These are phyloP conservation scores for Amphiprion clarkii DNA, from an alignment of 2,797 vertebrate genomes.

Conservation along the genomic window DNA sequence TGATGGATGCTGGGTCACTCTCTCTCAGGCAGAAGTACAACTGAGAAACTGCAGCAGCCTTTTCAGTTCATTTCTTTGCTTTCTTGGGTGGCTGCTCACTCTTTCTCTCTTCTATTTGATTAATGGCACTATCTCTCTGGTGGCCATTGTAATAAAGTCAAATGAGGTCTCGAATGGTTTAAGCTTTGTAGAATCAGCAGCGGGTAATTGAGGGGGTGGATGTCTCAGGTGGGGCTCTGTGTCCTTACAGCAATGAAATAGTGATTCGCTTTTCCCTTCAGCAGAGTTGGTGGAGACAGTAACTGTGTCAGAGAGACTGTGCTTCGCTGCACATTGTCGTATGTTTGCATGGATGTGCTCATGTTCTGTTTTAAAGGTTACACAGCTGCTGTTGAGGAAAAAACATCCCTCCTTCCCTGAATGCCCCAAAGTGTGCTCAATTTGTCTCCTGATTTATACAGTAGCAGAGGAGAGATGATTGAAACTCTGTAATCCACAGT, in stretches of 20 bases:
- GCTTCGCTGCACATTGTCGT: conserved; percentile 43
- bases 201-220: conserved; percentile 71
- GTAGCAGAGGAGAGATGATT: conserved; percentile 27
- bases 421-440: conserved; percentile 24
- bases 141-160: conserved; percentile 77
- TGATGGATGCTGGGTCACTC: conserved; percentile 48
- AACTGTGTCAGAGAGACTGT: conserved; percentile 58
- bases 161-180: conserved; percentile 72
- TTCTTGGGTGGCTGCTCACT: conserved; percentile 54
- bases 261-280: conserved; percentile 55
- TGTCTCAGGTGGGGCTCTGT: conserved; percentile 62
- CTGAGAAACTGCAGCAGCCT: conserved; percentile 33
- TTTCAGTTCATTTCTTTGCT: conserved; percentile 56
- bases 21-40: conserved; percentile 24
- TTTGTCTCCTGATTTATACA: conserved; percentile 55
- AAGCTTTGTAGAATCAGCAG: conserved; percentile 75
- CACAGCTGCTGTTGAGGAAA: conserved; percentile 37
- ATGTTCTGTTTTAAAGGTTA: conserved; percentile 57
- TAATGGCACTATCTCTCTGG: conserved; percentile 67
- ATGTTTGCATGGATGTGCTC: conserved; percentile 44
- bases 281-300: conserved; percentile 61
- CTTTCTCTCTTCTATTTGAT: conserved; percentile 69
- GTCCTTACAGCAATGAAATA: conserved; percentile 56
- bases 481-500: conserved; percentile 32
- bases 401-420: conserved; percentile 33